Conservation (phyloP, 2,888 invertebrate genomes). For the Phragmatobia fuliginosa region DNA sequence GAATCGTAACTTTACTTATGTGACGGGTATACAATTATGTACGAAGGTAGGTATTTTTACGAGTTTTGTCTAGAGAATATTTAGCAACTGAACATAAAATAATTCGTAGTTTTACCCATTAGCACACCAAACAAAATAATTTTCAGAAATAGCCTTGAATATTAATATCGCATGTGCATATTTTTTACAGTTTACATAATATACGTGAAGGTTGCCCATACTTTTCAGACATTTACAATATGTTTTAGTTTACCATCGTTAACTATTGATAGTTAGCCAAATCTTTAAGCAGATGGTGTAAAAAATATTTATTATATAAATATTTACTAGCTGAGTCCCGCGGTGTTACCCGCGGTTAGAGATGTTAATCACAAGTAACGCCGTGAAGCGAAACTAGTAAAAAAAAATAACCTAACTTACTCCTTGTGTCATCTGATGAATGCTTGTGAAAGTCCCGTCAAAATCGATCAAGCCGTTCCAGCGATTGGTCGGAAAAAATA, state of each 20-base stretch:
- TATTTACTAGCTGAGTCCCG: too few relatives aligned
- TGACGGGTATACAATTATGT: too few relatives aligned
- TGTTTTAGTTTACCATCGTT: background rate
- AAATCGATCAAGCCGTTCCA: too few relatives aligned
- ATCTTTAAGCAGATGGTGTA: background rate
- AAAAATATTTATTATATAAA: background rate
- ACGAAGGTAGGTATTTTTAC: too few relatives aligned
- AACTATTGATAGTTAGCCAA: background rate
- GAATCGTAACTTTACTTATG: background rate
- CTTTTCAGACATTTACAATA: background rate
- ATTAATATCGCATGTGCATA: background rate
- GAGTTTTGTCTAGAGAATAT: background rate
- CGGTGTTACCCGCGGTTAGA: too few relatives aligned
- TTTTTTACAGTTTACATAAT: background rate
- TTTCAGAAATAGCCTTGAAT: background rate
- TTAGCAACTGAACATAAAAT: too few relatives aligned
- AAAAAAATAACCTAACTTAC: too few relatives aligned
- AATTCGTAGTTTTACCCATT: background rate
- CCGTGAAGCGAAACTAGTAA: too few relatives aligned
- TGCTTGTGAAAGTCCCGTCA: too few relatives aligned
- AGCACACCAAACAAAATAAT: background rate
- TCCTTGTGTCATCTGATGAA: too few relatives aligned
- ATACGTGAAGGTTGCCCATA: background rate
- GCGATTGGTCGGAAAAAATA: too few relatives aligned
- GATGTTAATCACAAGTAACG: too few relatives aligned